phyloP scores from a whole-genome alignment of 2,888 invertebrate genomes.

The Acanthococcus lagerstroemiae region DNA sequence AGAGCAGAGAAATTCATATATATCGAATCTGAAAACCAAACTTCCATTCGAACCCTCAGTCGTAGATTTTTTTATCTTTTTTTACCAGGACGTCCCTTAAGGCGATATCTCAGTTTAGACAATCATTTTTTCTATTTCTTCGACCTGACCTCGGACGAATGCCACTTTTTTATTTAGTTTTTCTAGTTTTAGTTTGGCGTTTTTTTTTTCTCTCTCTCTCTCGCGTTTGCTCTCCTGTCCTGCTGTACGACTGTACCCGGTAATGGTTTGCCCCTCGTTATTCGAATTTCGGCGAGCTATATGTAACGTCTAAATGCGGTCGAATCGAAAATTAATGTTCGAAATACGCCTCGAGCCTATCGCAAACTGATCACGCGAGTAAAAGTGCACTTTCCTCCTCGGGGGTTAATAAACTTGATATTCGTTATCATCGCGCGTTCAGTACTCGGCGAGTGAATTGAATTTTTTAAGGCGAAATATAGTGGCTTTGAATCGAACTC shows the following conservation, averaged over 20 bases:
- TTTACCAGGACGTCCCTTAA: conserved; percentile 29
- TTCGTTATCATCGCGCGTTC: too few species aligned
- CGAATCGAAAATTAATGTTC: background rate
- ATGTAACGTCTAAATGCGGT: background rate
- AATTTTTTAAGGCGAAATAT: too few species aligned
- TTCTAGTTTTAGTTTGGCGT: too few species aligned
- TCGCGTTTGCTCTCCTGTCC: too few species aligned
- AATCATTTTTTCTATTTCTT: conserved; percentile 29
- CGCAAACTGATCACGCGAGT: background rate
- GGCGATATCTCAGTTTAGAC: conserved; percentile 30
- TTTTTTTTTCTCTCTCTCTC: conserved; percentile 6
- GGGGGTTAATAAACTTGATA: background rate
- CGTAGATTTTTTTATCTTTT: conserved; percentile 17
- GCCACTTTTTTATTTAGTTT: conserved; percentile 24
- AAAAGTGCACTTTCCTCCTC: background rate
- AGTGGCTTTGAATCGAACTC: too few species aligned
- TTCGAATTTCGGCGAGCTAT: background rate
- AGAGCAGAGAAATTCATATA: conserved; percentile 23
- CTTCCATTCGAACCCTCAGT: conserved; percentile 25
- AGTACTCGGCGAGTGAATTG: too few species aligned
- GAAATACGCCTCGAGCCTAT: background rate
- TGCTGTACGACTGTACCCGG: too few species aligned
- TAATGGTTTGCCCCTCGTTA: background rate
- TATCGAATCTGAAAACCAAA: conserved; percentile 30
- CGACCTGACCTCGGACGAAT: conserved; percentile 29